Evolutionary conservation across 2,888 invertebrate genomes (phyloP).

Genomic region (Dryobota labecula): DNA sequence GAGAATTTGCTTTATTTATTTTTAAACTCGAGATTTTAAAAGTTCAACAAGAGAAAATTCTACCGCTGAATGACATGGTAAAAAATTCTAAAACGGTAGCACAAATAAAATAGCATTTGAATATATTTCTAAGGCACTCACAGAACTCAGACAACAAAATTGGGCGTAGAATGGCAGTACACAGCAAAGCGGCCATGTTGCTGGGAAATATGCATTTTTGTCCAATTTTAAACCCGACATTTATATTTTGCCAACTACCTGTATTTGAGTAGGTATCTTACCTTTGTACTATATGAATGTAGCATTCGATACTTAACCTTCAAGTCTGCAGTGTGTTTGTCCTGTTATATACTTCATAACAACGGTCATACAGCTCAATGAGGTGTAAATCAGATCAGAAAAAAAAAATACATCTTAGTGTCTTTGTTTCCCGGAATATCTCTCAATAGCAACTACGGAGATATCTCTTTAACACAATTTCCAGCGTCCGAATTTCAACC

Average conservation of each 20-base stretch:
- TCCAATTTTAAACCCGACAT: constrained; percentile 46
- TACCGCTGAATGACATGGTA: not conserved
- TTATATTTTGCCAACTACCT: not conserved
- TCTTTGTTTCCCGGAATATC: not conserved
- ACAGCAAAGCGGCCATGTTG: constrained; percentile 13
- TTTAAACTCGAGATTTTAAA: not conserved
- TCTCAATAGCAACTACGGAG: constrained; percentile 3
- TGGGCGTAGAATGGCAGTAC: constrained; percentile 24
- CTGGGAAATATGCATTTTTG: constrained; percentile 51
- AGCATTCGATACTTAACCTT: not conserved
- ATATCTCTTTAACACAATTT: constrained; percentile 37
- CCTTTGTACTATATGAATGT: not conserved
- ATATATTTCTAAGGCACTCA: constrained; percentile 43
- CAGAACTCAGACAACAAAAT: constrained; percentile 34
- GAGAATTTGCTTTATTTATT: not conserved
- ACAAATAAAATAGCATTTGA: constrained; percentile 26
- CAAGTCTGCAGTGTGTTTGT: not conserved
- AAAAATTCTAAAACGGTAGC: constrained; percentile 1
- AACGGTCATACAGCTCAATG: not conserved
- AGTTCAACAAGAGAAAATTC: not conserved
- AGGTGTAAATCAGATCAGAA: not conserved
- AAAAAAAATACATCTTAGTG: too few species aligned
- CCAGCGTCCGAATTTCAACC: constrained; percentile 40
- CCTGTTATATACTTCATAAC: not conserved
- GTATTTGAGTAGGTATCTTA: constrained; percentile 29